phyloP scores from a whole-genome alignment of 2,888 invertebrate genomes.

The Scaptodrosophila latifasciaeformis region DNA sequence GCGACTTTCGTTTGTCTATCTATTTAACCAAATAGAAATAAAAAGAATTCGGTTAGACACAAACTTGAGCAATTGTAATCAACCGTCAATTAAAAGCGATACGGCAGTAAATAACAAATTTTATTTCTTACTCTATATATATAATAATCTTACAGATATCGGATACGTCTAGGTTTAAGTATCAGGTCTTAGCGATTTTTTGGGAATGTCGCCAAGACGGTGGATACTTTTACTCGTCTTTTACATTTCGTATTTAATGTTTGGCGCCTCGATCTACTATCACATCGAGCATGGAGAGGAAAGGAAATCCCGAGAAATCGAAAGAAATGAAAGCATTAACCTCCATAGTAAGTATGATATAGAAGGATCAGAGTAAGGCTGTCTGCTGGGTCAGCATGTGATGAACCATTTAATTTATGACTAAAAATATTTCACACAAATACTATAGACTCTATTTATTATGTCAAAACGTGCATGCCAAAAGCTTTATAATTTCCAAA shows the following conservation, averaged over 20 bases:
- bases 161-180: too few relatives aligned
- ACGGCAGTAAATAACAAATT: background rate
- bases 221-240: slow-evolving; percentile 84
- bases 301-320: slow-evolving; percentile 78
- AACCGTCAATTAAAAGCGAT: slow-evolving; percentile 42
- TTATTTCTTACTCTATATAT: too few relatives aligned
- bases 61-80: slow-evolving; percentile 54
- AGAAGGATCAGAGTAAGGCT: too few relatives aligned
- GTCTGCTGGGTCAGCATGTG: too few relatives aligned
- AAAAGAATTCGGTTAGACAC: background rate
- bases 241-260: slow-evolving; percentile 84
- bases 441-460: too few relatives aligned
- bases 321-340: slow-evolving; percentile 80
- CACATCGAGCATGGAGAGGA: slow-evolving; percentile 86
- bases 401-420: background rate
- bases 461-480: slow-evolving; percentile 52
- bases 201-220: slow-evolving; percentile 85
- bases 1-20: too few relatives aligned
- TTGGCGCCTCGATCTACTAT: slow-evolving; percentile 91
- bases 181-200: slow-evolving; percentile 29
- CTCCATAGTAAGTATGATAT: slow-evolving; percentile 83
- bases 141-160: background rate
- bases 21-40: too few relatives aligned
- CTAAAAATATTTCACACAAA: too few relatives aligned
- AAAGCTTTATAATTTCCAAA: too few relatives aligned